phyloP scores from a whole-genome alignment of 2,888 invertebrate species.

The Isotomurus palustris region DNA sequence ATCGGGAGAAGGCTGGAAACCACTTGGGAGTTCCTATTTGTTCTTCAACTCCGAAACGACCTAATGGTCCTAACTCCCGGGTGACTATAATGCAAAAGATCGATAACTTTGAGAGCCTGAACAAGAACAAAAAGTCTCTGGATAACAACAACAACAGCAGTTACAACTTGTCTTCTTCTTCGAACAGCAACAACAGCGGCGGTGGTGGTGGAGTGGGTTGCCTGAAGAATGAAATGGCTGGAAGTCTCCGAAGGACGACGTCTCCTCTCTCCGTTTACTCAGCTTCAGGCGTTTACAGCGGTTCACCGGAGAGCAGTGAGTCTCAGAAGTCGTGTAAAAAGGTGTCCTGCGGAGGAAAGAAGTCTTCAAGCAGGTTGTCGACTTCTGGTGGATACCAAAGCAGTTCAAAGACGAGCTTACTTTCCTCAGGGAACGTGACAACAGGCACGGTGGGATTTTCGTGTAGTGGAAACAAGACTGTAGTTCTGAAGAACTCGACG shows the following conservation, averaged over 20 bases:
- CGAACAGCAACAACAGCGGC: not conserved
- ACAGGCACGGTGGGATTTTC: not conserved
- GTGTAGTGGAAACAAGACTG: slow-evolving; percentile 5
- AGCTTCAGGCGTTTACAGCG: no score
- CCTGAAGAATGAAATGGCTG: no score
- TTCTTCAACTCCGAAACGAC: slow-evolving; percentile 41
- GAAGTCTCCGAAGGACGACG: no score
- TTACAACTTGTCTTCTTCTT: not conserved
- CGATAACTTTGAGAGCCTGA: slow-evolving; percentile 45
- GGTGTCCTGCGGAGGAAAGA: no score
- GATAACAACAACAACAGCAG: slow-evolving; percentile 41
- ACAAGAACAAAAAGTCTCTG: slow-evolving; percentile 40
- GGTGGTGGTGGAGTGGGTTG: not conserved
- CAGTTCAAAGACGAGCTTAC: no score
- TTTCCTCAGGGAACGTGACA: no score
- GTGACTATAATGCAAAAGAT: slow-evolving; percentile 34
- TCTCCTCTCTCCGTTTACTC: no score
- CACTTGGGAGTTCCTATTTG: slow-evolving; percentile 39
- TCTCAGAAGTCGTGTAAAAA: no score
- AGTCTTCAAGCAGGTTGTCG: no score
- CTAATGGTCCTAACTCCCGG: slow-evolving; percentile 5
- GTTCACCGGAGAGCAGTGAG: no score
- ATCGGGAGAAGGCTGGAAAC: not conserved
- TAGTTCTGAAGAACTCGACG: not conserved
- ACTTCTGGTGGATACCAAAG: not conserved